A percentile compares a stretch with the other conserved stretches of the same genome.
These are phyloP conservation scores for Pegoplata infirma DNA, from an alignment of 2,888 invertebrate species.

Conservation along the genomic window DNA sequence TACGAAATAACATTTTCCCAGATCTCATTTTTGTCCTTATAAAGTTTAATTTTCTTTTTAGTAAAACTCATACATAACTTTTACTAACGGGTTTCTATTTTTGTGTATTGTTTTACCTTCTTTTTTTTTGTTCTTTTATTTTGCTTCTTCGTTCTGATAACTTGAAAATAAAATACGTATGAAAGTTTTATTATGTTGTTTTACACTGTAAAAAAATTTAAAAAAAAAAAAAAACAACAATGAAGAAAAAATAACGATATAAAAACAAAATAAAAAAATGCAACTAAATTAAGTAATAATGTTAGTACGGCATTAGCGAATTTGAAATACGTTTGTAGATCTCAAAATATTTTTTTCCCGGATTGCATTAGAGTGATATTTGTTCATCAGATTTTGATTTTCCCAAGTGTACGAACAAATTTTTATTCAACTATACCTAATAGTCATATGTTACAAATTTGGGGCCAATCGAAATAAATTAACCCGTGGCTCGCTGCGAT, in stretches of 20 bases:
- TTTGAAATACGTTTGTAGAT: no score
- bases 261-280: slow-evolving; percentile 10
- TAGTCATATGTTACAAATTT: no score
- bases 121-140: background rate
- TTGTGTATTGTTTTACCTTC: background rate
- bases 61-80: background rate
- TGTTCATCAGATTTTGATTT: no score
- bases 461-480: no score
- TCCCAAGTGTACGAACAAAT: no score
- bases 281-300: no score
- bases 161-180: slow-evolving; percentile 2
- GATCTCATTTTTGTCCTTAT: background rate
- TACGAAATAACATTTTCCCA: background rate
- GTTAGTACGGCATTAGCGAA: no score
- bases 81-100: background rate
- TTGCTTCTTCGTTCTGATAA: background rate
- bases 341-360: no score
- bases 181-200: slow-evolving; percentile 3
- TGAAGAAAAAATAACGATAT: slow-evolving; percentile 4
- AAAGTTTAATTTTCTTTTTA: background rate
- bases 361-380: no score
- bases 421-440: no score
- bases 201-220: background rate
- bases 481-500: no score
- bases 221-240: background rate